Conservation (phyloP, 2,888 invertebrate genomes). For the Acanthacorydalis orientalis region DNA sequence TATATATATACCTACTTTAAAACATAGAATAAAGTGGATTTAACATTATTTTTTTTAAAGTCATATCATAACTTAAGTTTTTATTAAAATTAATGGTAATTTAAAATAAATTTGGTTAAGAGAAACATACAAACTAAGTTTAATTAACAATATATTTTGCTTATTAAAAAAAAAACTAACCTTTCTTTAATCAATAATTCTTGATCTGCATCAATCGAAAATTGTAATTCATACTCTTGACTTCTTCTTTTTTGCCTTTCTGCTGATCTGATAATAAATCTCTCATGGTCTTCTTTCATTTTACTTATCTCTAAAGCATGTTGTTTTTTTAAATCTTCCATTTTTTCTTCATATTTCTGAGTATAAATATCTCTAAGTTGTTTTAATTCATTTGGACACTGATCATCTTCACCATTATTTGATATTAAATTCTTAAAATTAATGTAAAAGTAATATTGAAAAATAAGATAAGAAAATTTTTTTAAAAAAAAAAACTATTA, state of each 20-base stretch:
- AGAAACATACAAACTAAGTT: background rate
- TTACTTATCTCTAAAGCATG: slow-evolving; percentile 44
- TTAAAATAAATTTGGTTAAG: background rate
- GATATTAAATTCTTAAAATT: slow-evolving; percentile 43
- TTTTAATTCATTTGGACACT: slow-evolving; percentile 60
- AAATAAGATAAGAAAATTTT: too few relatives aligned
- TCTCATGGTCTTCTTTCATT: slow-evolving; percentile 19
- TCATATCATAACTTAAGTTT: too few relatives aligned
- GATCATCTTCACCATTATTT: slow-evolving; percentile 49
- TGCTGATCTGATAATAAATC: slow-evolving; percentile 18
- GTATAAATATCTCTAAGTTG: slow-evolving; percentile 56
- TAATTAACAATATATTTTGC: background rate
- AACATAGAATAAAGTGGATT: too few relatives aligned
- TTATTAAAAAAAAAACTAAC: slow-evolving; percentile 20
- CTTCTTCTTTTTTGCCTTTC: slow-evolving; percentile 20
- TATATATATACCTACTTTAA: too few relatives aligned
- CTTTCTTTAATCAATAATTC: slow-evolving; percentile 43
- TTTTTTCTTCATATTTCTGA: slow-evolving; percentile 42
- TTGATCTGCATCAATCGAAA: slow-evolving; percentile 34
- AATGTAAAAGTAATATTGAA: background rate
- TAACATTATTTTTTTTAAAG: too few relatives aligned
- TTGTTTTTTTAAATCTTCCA: slow-evolving; percentile 34
- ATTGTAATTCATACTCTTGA: slow-evolving; percentile 18
- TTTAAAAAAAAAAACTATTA: background rate
- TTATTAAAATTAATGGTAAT: background rate